Conservation (phyloP, 2,888 invertebrate species). For the Amblyjoppa fuscipennis region DNA sequence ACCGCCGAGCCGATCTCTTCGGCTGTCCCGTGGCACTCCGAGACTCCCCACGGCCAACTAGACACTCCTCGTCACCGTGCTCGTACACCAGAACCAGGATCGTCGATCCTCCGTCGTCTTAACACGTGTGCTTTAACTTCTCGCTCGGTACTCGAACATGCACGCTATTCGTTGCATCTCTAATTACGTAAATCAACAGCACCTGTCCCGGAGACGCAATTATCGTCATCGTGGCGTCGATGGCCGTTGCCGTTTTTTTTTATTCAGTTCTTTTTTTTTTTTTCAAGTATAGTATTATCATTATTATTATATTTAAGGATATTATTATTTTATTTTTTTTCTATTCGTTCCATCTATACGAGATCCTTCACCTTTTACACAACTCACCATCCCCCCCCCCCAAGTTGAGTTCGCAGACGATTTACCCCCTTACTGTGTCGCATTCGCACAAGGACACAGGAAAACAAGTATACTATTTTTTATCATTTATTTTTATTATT, state of each 20-base stretch:
- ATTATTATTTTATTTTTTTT: background rate
- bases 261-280: no score
- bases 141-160: background rate
- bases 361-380: no score
- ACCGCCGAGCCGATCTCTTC: constrained; percentile 39
- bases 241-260: background rate
- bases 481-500: no score
- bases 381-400: no score
- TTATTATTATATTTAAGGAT: background rate
- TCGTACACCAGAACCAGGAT: constrained; percentile 7
- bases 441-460: no score
- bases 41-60: constrained; percentile 25
- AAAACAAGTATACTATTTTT: no score
- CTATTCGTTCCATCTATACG: no score
- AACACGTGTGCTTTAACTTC: background rate
- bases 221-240: constrained; percentile 26
- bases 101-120: constrained; percentile 35
- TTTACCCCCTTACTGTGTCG: no score
- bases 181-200: constrained; percentile 29
- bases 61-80: constrained; percentile 13
- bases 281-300: background rate
- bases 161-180: constrained; percentile 2
- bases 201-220: background rate
- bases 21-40: constrained; percentile 37
- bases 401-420: no score